Percentiles rank a stretch among this genome's conserved stretches.
Conservation (phyloP, 2,797 vertebrate genomes). For the Trachops cirrhosus region DNA sequence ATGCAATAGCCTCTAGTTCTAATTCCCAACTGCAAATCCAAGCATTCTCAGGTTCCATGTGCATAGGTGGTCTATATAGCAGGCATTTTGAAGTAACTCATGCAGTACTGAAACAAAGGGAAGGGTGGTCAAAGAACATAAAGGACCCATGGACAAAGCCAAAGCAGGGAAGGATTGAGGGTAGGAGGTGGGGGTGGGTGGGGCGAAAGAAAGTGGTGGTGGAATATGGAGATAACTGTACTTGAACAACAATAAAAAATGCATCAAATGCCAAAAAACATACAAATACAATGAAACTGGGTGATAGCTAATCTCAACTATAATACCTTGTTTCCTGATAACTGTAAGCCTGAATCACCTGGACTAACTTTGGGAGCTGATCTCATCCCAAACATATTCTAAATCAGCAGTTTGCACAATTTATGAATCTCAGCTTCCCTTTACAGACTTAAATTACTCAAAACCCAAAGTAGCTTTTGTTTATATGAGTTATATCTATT, state of each 20-base stretch:
- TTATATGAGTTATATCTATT: neutral
- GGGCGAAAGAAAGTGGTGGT: no score
- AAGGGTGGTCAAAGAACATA: no score
- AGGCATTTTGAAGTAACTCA: constrained; percentile 8
- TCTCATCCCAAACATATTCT: neutral
- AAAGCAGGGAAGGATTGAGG: no score
- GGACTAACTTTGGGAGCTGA: neutral
- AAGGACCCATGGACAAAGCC: no score
- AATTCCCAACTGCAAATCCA: neutral
- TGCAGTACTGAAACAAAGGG: neutral
- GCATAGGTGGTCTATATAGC: neutral
- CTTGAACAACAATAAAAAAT: no score
- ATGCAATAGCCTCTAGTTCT: neutral
- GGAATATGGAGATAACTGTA: no score
- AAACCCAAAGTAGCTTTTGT: neutral
- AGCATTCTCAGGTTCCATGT: neutral
- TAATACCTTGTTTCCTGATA: constrained; percentile 43
- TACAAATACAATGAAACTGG: neutral
- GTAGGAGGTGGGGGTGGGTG: no score
- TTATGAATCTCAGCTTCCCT: neutral
- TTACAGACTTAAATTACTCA: neutral
- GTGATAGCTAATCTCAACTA: constrained; percentile 22
- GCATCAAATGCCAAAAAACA: no score
- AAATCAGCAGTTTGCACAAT: neutral
- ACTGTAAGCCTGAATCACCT: neutral